Conservation (phyloP, 2,888 invertebrate species). For the Troides helena region DNA sequence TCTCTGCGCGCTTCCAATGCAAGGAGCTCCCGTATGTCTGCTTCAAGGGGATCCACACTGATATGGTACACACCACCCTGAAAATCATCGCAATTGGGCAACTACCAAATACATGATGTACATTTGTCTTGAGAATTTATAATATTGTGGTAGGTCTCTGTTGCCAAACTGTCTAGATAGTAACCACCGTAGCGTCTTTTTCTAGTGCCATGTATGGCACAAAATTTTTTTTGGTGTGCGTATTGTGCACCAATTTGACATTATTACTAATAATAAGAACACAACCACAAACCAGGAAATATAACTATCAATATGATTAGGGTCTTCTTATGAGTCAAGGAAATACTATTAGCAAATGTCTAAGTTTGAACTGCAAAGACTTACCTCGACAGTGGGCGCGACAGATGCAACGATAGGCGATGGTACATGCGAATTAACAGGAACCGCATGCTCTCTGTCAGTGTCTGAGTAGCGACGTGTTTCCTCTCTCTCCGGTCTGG, state of each 20-base stretch:
- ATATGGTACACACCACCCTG: slow-evolving; percentile 72
- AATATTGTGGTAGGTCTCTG: neutral
- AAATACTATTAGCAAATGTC: neutral
- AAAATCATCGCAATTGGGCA: neutral
- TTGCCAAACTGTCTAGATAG: too few relatives aligned
- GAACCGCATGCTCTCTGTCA: slow-evolving; percentile 39
- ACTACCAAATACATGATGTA: neutral
- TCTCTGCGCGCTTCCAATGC: slow-evolving; percentile 73
- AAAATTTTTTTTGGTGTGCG: too few relatives aligned
- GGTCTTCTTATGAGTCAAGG: neutral
- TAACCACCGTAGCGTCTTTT: neutral
- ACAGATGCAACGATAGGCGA: slow-evolving; percentile 38
- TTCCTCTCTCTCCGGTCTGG: slow-evolving; percentile 37
- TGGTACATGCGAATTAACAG: slow-evolving; percentile 31
- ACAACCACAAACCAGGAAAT: too few relatives aligned
- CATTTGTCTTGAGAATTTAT: neutral
- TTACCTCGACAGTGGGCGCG: slow-evolving; percentile 37
- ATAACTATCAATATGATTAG: too few relatives aligned
- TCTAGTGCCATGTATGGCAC: neutral
- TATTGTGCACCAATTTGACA: too few relatives aligned
- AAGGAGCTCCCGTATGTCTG: slow-evolving; percentile 66
- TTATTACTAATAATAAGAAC: too few relatives aligned
- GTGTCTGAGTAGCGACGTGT: slow-evolving; percentile 47
- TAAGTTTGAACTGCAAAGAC: neutral
- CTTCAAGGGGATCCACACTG: slow-evolving; percentile 70